Conservation (phyloP, 64 coral and sea anemone species). For the Astreopora myriophthalma region DNA sequence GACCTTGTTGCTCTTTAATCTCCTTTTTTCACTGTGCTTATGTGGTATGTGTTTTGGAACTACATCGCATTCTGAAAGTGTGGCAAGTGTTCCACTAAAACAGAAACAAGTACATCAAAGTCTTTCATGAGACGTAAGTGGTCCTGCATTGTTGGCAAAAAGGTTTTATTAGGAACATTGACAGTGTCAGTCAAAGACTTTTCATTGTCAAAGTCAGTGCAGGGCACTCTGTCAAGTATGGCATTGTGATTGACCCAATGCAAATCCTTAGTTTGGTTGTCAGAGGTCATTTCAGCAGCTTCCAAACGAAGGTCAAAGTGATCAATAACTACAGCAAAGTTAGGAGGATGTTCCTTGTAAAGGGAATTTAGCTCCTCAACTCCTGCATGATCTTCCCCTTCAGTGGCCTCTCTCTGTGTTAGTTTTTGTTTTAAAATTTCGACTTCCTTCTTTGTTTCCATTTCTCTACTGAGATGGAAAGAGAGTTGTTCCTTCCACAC, state of each 20-base stretch:
- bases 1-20: neutral
- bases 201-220: neutral
- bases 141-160: neutral
- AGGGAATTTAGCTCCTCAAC: neutral
- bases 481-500: neutral
- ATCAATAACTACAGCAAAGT: neutral
- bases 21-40: neutral
- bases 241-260: slow-evolving; percentile 31
- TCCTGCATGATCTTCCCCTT: neutral
- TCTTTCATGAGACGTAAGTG: neutral
- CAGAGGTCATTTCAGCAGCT: neutral
- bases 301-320: neutral
- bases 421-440: neutral
- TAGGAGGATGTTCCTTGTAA: neutral
- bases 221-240: neutral
- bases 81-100: neutral
- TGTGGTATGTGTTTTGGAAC: slow-evolving; percentile 12
- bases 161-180: neutral
- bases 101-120: slow-evolving; percentile 7
- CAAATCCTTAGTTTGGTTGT: slow-evolving; percentile 12
- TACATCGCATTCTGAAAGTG: neutral
- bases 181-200: slow-evolving; percentile 6
- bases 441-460: neutral
- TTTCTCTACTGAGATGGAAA: neutral
- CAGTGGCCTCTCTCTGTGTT: neutral